These are phyloP conservation scores for Drosophila subquinaria DNA, from an alignment of 2,888 invertebrate genomes.

Conservation along the genomic window DNA sequence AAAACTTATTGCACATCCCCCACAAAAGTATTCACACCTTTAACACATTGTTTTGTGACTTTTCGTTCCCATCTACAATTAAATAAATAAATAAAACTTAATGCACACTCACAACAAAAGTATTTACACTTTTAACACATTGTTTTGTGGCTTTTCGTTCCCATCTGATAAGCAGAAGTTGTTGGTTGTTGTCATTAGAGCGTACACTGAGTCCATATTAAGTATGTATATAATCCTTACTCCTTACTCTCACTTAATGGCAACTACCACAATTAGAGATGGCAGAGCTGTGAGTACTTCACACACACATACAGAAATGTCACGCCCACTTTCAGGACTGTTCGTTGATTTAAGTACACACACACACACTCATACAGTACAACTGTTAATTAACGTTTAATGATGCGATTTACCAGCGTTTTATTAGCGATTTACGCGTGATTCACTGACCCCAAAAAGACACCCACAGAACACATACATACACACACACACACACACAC, in stretches of 20 bases:
- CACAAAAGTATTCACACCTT: too few relatives aligned
- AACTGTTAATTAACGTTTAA: constrained; percentile 57
- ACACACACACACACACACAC: neutral
- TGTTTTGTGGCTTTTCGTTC: constrained; percentile 2
- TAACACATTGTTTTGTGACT: too few relatives aligned
- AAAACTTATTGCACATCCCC: too few relatives aligned
- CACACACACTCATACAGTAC: constrained; percentile 8
- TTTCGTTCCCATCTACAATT: too few relatives aligned
- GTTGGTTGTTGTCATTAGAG: constrained; percentile 23
- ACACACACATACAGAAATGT: neutral
- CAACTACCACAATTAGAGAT: constrained; percentile 19
- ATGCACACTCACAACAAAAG: constrained; percentile 4
- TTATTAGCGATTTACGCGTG: constrained; percentile 54
- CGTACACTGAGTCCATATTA: constrained; percentile 10
- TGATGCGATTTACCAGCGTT: constrained; percentile 57
- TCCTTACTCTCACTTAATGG: constrained; percentile 23
- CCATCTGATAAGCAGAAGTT: constrained; percentile 11
- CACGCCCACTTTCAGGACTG: constrained; percentile 32
- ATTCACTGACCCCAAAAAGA: constrained; percentile 29
- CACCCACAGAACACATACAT: neutral
- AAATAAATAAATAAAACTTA: neutral
- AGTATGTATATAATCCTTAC: constrained; percentile 21
- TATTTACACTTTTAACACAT: constrained; percentile 13
- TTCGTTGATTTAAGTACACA: constrained; percentile 16
- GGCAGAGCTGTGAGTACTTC: neutral